Percentiles rank a stretch among this genome's conserved stretches.
These are phyloP conservation scores for Rhizomys pruinosus DNA, from an alignment of 2,113 vertebrate species.

Conservation along the genomic window DNA sequence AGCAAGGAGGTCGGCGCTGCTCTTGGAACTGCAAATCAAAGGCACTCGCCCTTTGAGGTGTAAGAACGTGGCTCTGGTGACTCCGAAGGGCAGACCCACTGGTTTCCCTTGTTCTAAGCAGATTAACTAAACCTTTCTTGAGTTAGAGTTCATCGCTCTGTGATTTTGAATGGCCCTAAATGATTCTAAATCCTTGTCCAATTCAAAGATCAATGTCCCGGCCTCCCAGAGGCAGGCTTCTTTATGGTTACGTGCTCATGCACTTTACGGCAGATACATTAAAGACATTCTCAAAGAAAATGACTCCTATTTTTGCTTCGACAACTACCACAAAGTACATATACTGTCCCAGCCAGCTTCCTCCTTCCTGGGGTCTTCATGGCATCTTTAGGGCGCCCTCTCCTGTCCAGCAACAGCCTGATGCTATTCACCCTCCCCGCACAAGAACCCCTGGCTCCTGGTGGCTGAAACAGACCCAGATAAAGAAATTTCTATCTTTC, in stretches of 20 bases:
- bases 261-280: not conserved
- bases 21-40: not conserved
- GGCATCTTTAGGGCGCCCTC: not conserved
- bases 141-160: slow-evolving; percentile 49
- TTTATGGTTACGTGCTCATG: not conserved
- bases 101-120: not conserved
- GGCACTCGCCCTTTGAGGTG: accelerated
- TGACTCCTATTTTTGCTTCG: not conserved
- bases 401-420: not conserved
- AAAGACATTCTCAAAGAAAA: slow-evolving; percentile 1
- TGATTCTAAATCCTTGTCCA: slow-evolving; percentile 58
- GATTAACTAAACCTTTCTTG: not conserved
- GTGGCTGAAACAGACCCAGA: not conserved
- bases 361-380: slow-evolving; percentile 47
- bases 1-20: not conserved
- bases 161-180: slow-evolving; percentile 58
- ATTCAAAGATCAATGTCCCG: slow-evolving; percentile 56
- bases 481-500: not conserved
- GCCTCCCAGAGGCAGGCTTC: slow-evolving; percentile 27
- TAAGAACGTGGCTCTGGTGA: not conserved
- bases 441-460: not conserved
- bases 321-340: slow-evolving; percentile 45
- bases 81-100: slow-evolving; percentile 22
- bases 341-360: slow-evolving; percentile 13
- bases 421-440: not conserved